phyloP scores from a whole-genome alignment of 1,140 invertebrate genomes.

The Pectinophora gossypiella region DNA sequence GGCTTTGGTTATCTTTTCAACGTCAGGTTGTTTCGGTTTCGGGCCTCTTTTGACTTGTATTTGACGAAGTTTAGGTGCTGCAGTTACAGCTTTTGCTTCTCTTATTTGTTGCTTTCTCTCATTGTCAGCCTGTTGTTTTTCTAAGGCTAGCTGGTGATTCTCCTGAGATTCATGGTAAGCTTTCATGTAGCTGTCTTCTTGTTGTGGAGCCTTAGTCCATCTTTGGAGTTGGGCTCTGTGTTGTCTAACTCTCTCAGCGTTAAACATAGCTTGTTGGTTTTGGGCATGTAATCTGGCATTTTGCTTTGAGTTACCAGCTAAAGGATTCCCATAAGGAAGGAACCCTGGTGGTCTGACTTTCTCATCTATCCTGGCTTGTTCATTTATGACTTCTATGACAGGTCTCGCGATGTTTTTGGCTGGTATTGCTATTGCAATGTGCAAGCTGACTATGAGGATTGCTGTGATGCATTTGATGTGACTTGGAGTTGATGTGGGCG shows the following conservation, averaged over 20 bases:
- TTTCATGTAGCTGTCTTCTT: constrained; percentile 65
- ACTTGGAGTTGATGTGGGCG: constrained; percentile 13
- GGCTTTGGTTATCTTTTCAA: background rate
- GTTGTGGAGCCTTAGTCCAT: constrained; percentile 39
- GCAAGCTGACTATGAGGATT: constrained; percentile 31
- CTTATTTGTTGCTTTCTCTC: constrained; percentile 18
- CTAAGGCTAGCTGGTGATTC: constrained; percentile 57
- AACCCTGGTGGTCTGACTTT: constrained; percentile 24
- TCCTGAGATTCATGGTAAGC: constrained; percentile 68
- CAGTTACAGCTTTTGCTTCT: background rate
- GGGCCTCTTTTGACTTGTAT: background rate
- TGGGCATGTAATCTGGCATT: constrained; percentile 54
- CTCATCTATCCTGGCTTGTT: constrained; percentile 57
- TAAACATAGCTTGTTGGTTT: constrained; percentile 69
- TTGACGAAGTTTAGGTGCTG: background rate
- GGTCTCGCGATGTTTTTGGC: constrained; percentile 43
- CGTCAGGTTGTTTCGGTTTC: background rate
- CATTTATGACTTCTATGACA: constrained; percentile 58
- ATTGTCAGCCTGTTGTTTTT: constrained; percentile 56
- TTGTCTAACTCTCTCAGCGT: constrained; percentile 57
- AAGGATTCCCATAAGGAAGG: constrained; percentile 57
- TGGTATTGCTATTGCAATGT: constrained; percentile 25
- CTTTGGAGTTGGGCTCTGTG: constrained; percentile 61
- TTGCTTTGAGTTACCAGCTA: constrained; percentile 54
- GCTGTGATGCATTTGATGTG: constrained; percentile 13